phyloP scores from a whole-genome alignment of 2,797 vertebrate genomes.

The Fundulus diaphanus region DNA sequence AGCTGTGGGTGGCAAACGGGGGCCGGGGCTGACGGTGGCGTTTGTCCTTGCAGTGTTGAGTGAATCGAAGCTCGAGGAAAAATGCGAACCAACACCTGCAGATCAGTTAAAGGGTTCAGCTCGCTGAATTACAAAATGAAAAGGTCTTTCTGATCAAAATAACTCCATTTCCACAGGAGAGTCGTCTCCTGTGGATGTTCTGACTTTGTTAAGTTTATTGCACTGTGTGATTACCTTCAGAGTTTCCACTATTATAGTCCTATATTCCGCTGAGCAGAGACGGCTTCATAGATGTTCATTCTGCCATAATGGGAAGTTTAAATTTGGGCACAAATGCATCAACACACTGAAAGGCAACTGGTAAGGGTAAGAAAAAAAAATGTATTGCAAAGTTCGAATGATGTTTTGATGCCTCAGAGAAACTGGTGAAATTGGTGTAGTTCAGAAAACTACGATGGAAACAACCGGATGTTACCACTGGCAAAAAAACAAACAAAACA shows the following conservation, averaged over 20 bases:
- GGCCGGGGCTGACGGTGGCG: slow-evolving; percentile 30
- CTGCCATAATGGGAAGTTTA: neutral
- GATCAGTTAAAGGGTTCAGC: slow-evolving; percentile 18
- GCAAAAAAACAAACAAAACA: too few relatives aligned
- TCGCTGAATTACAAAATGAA: slow-evolving; percentile 1
- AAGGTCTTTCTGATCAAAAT: neutral
- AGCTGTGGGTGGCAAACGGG: slow-evolving; percentile 39
- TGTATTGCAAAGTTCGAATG: neutral
- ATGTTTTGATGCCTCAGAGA: neutral
- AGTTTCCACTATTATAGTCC: neutral
- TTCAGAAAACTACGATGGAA: too few relatives aligned
- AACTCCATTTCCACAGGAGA: neutral
- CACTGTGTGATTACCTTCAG: neutral
- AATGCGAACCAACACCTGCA: slow-evolving; percentile 16
- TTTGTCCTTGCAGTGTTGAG: slow-evolving; percentile 33
- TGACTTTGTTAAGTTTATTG: neutral
- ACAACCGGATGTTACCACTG: too few relatives aligned
- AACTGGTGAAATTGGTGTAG: neutral
- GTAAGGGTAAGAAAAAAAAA: neutral
- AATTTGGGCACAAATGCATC: neutral
- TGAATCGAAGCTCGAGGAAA: slow-evolving; percentile 39
- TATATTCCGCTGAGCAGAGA: neutral
- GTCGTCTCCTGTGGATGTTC: neutral
- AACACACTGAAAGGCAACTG: neutral
- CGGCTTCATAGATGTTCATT: neutral